These are phyloP conservation scores for Aporophyla lueneburgensis DNA, from an alignment of 2,888 invertebrate genomes.

Conservation along the genomic window DNA sequence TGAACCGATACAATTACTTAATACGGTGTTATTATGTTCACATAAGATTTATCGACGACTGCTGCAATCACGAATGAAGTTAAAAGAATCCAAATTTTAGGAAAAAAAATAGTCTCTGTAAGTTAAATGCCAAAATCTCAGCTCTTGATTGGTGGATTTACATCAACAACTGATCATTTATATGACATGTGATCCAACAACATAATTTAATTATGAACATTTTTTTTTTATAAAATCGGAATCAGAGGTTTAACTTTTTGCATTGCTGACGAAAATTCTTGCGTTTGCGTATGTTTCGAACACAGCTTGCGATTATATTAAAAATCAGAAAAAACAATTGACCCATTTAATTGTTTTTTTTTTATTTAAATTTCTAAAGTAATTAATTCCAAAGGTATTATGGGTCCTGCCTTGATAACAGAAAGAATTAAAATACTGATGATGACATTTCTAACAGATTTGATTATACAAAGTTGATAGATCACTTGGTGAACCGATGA, in stretches of 20 bases:
- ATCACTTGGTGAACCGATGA: too few species aligned
- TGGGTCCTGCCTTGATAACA: too few species aligned
- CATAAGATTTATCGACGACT: slow-evolving; percentile 31
- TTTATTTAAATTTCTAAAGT: too few species aligned
- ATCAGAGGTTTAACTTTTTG: slow-evolving; percentile 3
- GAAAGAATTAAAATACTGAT: too few species aligned
- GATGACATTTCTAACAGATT: too few species aligned
- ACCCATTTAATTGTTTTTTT: too few species aligned
- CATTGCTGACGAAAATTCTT: background rate
- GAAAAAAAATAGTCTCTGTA: background rate
- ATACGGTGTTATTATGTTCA: slow-evolving; percentile 35
- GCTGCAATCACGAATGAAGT: slow-evolving; percentile 30
- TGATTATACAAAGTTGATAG: too few species aligned
- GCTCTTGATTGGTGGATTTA: background rate
- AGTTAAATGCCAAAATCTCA: slow-evolving; percentile 1
- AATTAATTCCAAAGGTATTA: too few species aligned
- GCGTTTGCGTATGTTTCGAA: background rate
- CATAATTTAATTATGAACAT: background rate
- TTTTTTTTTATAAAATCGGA: background rate
- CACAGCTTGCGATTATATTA: background rate
- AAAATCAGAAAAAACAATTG: too few species aligned
- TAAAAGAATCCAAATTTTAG: background rate
- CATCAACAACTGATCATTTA: background rate
- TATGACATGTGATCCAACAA: background rate
- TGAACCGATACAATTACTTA: slow-evolving; percentile 57